Conservation (phyloP, 2,888 invertebrate genomes). For the Mimumesa dahlbomi region DNA sequence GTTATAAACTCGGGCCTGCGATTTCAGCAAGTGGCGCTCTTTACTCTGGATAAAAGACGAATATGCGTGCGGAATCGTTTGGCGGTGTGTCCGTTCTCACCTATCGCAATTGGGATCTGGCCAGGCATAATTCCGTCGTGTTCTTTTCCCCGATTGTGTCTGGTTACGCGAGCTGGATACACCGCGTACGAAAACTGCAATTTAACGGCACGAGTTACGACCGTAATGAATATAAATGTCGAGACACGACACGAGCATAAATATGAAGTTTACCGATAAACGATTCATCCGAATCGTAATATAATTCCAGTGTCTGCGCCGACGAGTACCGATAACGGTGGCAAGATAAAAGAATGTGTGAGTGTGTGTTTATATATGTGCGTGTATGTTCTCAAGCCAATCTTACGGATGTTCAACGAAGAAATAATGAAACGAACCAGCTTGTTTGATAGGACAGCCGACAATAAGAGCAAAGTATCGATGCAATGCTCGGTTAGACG, state of each 20-base stretch:
- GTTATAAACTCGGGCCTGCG: conserved; percentile 46
- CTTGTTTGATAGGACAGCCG: neutral
- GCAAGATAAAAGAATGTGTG: conserved; percentile 3
- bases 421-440: neutral
- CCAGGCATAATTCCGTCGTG: neutral
- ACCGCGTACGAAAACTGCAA: neutral
- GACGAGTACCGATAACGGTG: neutral
- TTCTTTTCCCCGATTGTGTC: conserved; percentile 3
- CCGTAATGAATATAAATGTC: neutral
- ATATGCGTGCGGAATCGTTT: conserved; percentile 4
- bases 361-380: too few species aligned
- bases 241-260: conserved; percentile 2
- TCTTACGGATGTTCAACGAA: neutral
- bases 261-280: conserved; percentile 11
- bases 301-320: neutral
- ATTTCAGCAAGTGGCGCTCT: conserved; percentile 53
- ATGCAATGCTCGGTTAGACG: neutral
- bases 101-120: conserved; percentile 13
- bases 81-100: conserved; percentile 11
- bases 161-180: neutral
- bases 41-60: conserved; percentile 24
- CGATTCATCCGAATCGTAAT: neutral
- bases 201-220: neutral
- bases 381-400: neutral
- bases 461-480: neutral